Evolutionary conservation across 2,113 vertebrate genomes (phyloP).

Genomic region (Passer montanus): DNA sequence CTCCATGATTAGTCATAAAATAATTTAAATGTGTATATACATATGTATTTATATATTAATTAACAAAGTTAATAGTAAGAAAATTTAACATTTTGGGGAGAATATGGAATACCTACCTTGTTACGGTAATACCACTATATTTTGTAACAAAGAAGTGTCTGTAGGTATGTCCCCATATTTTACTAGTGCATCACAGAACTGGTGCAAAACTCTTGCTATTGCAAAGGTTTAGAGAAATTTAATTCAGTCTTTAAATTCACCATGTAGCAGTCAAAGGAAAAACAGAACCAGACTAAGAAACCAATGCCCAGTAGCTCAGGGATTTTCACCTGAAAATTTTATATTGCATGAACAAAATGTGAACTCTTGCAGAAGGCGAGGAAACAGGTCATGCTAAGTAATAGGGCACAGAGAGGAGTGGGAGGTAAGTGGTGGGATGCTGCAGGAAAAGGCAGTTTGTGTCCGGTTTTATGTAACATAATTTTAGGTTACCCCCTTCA

Average conservation of each 20-base stretch:
- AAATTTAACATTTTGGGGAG: not conserved
- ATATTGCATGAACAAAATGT: fast-evolving
- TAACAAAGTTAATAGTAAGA: not conserved
- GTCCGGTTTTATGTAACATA: conserved; percentile 30
- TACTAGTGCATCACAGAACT: not conserved
- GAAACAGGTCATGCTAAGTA: not conserved
- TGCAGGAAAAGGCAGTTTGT: not conserved
- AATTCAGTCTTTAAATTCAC: not conserved
- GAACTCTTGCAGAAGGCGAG: not conserved
- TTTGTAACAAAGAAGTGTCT: not conserved
- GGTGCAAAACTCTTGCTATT: not conserved
- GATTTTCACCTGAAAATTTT: not conserved
- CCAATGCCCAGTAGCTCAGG: not conserved
- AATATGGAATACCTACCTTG: not conserved
- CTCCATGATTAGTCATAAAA: not conserved
- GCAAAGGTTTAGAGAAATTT: not conserved
- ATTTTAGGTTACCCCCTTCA: not conserved
- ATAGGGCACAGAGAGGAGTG: not conserved
- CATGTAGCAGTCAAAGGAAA: not conserved
- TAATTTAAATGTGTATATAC: not conserved
- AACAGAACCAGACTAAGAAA: not conserved
- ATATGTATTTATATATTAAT: not conserved
- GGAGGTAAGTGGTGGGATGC: not conserved
- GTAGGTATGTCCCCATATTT: not conserved
- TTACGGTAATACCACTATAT: not conserved